Percentiles rank a stretch among this genome's conserved stretches.
Conservation (phyloP, 2,113 vertebrate genomes). For the Aphelocoma coerulescens region DNA sequence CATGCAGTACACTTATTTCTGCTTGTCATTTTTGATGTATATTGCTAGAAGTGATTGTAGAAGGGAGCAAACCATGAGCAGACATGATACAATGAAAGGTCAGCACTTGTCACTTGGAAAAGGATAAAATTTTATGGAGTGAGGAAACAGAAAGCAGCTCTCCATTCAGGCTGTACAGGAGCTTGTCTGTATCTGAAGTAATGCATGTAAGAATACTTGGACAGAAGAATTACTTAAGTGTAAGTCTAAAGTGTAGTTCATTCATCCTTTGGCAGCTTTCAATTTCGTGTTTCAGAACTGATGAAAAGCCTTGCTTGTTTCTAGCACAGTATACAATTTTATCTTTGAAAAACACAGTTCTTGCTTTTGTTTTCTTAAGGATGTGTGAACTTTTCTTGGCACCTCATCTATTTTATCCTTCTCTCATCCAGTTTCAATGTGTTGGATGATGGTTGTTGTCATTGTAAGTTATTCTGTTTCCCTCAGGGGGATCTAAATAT, state of each 20-base stretch:
- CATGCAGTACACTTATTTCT: neutral
- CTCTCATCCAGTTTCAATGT: neutral
- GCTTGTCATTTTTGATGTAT: constrained; percentile 31
- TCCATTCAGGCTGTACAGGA: neutral
- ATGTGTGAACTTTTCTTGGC: neutral
- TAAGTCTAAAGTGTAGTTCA: neutral
- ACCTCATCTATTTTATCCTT: neutral
- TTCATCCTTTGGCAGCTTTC: neutral
- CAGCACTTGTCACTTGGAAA: constrained; percentile 21
- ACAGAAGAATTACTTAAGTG: neutral
- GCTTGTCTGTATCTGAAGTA: constrained; percentile 32
- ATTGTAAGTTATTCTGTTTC: neutral
- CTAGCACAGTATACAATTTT: neutral
- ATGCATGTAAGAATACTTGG: neutral
- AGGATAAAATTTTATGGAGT: constrained; percentile 33
- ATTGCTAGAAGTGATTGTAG: neutral
- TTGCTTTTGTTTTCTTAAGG: constrained; percentile 19
- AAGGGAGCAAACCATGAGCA: neutral
- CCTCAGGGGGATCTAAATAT: neutral
- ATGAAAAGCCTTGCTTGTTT: neutral
- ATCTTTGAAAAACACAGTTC: neutral
- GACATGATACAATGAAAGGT: neutral
- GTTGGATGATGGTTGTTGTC: neutral
- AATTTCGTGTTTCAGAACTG: neutral
- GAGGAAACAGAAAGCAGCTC: neutral